phyloP scores from a whole-genome alignment of 2,888 invertebrate species.

The Acleris laterana region DNA sequence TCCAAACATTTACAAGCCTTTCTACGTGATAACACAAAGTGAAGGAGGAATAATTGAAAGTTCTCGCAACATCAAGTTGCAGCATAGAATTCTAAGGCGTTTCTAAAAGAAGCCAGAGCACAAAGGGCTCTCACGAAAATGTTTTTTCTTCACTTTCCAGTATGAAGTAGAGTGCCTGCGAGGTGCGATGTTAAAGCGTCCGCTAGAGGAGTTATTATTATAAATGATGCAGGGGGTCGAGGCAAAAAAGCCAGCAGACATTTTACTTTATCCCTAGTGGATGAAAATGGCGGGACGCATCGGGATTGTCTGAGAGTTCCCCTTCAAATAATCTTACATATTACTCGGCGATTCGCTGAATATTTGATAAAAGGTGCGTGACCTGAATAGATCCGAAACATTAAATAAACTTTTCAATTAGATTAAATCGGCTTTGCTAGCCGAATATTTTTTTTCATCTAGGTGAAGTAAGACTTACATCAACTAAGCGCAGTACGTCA shows the following conservation, averaged over 20 bases:
- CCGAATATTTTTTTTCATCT: not conserved
- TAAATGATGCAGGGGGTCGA: constrained; percentile 69
- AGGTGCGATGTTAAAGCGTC: constrained; percentile 67
- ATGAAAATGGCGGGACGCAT: constrained; percentile 54
- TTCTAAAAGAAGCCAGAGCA: constrained; percentile 53
- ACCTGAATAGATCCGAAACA: constrained; percentile 44
- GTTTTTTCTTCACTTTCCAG: constrained; percentile 53
- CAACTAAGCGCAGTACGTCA: constrained; percentile 39
- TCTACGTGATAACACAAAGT: not conserved
- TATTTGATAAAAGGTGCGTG: constrained; percentile 54
- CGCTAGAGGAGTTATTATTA: constrained; percentile 67
- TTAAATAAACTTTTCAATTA: constrained; percentile 35
- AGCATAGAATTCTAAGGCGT: constrained; percentile 44
- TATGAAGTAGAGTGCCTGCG: constrained; percentile 58
- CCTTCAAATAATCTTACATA: constrained; percentile 52
- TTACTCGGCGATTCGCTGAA: constrained; percentile 54
- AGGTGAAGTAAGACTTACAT: constrained; percentile 24
- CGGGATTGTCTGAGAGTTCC: constrained; percentile 43
- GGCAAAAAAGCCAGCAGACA: constrained; percentile 50
- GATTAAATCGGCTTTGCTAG: constrained; percentile 16
- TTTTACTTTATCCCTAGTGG: constrained; percentile 48
- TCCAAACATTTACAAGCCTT: not conserved
- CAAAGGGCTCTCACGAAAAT: constrained; percentile 57
- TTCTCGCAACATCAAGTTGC: constrained; percentile 33
- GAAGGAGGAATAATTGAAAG: constrained; percentile 2